Percentiles rank a stretch among this genome's conserved stretches.
Evolutionary conservation across 2,888 invertebrate genomes (phyloP).

Genomic region (Fragum sueziense): DNA sequence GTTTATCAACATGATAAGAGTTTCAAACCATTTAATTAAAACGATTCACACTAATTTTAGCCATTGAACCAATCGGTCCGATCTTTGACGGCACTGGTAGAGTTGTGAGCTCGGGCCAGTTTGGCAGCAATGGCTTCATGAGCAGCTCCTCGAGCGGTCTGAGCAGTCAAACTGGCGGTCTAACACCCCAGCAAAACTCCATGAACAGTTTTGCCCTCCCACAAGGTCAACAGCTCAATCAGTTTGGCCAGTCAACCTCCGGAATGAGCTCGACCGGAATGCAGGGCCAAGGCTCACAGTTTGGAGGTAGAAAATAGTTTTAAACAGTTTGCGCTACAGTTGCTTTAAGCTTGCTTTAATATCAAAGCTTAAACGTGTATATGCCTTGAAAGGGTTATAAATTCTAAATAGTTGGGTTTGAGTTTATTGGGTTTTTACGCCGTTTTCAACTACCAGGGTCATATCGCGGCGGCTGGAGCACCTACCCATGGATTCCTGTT

Average conservation of each 20-base stretch:
- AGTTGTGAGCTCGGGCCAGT: background rate
- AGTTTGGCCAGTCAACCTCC: background rate
- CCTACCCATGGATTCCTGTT: too few relatives aligned
- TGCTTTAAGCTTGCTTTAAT: background rate
- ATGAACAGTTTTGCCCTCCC: conserved; percentile 33
- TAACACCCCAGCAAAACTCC: conserved; percentile 11
- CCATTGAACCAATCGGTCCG: background rate
- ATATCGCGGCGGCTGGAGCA: too few relatives aligned
- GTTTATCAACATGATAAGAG: background rate
- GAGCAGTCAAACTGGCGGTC: background rate
- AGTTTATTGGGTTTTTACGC: too few relatives aligned
- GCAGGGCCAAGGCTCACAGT: background rate
- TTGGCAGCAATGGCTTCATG: background rate
- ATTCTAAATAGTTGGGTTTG: too few relatives aligned
- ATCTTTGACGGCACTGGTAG: background rate
- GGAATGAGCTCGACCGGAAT: background rate
- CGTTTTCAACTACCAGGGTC: too few relatives aligned
- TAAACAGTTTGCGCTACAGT: background rate
- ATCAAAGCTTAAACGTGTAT: background rate
- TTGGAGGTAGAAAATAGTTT: background rate
- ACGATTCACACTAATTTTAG: background rate
- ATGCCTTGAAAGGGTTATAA: background rate
- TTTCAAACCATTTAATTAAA: background rate
- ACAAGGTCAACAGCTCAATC: background rate
- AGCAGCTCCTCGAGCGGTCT: background rate